Conservation (phyloP, 2,797 vertebrate genomes). For the Allobates femoralis region DNA sequence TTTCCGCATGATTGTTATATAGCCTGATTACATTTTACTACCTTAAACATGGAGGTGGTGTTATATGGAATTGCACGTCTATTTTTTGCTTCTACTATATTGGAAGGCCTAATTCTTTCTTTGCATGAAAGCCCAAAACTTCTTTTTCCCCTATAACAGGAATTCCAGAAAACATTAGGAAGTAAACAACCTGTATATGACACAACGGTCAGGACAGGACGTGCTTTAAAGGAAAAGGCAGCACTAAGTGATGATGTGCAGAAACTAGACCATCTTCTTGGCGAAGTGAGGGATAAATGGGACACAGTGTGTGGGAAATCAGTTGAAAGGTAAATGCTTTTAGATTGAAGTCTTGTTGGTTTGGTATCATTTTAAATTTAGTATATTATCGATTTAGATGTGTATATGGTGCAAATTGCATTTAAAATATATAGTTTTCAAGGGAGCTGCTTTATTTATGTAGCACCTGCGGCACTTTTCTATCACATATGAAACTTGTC, state of each 20-base stretch:
- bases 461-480: too few relatives aligned
- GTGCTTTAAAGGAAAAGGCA: conserved; percentile 94
- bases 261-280: conserved; percentile 91
- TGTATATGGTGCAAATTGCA: background rate
- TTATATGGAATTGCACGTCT: background rate
- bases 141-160: conserved; percentile 73
- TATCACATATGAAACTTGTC: too few relatives aligned
- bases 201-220: conserved; percentile 93
- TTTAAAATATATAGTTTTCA: too few relatives aligned
- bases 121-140: background rate
- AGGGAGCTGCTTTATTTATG: too few relatives aligned
- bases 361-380: background rate
- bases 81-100: background rate
- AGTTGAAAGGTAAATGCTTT: conserved; percentile 86
- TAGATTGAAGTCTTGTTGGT: background rate
- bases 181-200: conserved; percentile 98
- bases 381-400: background rate
- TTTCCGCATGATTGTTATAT: background rate
- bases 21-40: background rate
- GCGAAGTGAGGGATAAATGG: conserved; percentile 97
- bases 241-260: conserved; percentile 89
- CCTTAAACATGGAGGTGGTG: background rate
- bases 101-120: background rate
- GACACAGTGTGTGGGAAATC: conserved; percentile 98
- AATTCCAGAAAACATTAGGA: conserved; percentile 96